A percentile compares a stretch with the other conserved stretches of the same genome.
Conservation (phyloP, 2,113 vertebrate genomes). For the Paratilapia polleni region DNA sequence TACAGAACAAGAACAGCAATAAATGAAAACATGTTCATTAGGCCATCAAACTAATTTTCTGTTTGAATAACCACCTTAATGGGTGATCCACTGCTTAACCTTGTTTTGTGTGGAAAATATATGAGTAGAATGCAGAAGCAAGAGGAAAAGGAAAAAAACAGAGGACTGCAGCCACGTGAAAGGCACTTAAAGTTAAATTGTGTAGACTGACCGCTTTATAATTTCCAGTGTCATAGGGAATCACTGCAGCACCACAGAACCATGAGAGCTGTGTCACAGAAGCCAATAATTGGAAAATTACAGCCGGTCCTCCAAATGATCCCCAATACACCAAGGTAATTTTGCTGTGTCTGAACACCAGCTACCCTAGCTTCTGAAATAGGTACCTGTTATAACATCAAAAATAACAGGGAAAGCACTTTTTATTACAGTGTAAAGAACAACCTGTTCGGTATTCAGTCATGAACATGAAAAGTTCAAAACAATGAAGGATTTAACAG, state of each 20-base stretch:
- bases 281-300: constrained; percentile 76
- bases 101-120: constrained; percentile 39
- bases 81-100: constrained; percentile 45
- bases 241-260: constrained; percentile 38
- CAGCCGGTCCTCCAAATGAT: constrained; percentile 67
- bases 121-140: background rate
- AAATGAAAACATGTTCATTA: constrained; percentile 52
- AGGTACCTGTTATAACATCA: constrained; percentile 33
- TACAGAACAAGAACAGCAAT: constrained; percentile 2
- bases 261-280: constrained; percentile 49
- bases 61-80: constrained; percentile 54
- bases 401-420: background rate
- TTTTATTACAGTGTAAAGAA: constrained; percentile 3
- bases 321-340: constrained; percentile 64
- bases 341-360: constrained; percentile 61
- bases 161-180: background rate
- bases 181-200: constrained; percentile 22
- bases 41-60: constrained; percentile 57
- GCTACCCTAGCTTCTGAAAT: constrained; percentile 48
- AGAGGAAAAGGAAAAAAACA: background rate
- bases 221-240: constrained; percentile 57
- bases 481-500: background rate
- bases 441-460: background rate
- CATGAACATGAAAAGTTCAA: background rate
- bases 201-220: constrained; percentile 26